Evolutionary conservation across 2,888 invertebrate species (phyloP), one percentile per base, ranked within the genome.

Genomic region (Formica aserva): DNA sequence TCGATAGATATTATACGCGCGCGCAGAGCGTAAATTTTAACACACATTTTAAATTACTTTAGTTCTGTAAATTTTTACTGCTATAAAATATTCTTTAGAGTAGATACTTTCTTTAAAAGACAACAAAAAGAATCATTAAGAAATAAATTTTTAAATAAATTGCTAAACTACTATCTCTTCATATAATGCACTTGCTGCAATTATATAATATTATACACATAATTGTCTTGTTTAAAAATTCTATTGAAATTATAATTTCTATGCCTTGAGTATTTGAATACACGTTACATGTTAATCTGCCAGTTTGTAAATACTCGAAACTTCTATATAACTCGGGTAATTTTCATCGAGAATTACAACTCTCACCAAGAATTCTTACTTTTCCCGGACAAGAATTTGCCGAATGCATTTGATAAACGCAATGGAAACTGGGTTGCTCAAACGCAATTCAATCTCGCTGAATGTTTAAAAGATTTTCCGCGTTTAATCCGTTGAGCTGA

Each of bases 351-450:
- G 48, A 45, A 72, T 72, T 60, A 80, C 45, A 78, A 71, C 32
- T 71, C 78, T 80, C 45, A 18, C 22, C 32, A 45, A 60, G 22
- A 78, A 78, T 78, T 78, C 60, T 80, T 80, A 80, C 11, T 41
- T 52, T n/a, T 78, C 35, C 13, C 35, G 18, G 60, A 32, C 60
- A 80, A 72, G 32, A 80, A 71, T 71, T 71, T 32, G 35, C 13
- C 18, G 9, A 45, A 80, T 48, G 48, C 48, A 48, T 72, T 72
- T 60, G 45, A 80, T 45, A 45, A 80, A 15, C 57, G 22, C 32
- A 18, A 60, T 45, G 60, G 60, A 72, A 60, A 60, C 52, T 26
- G 26, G 22, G 0, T 45, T 72, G 41, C 60, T 60, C 57, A 72
- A 80, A 80, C 45, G 60, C 72, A 60, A 60, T 72, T 80, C 72